These are phyloP conservation scores for Crotophaga sulcirostris DNA, from an alignment of 2,113 vertebrate species.

Conservation along the genomic window DNA sequence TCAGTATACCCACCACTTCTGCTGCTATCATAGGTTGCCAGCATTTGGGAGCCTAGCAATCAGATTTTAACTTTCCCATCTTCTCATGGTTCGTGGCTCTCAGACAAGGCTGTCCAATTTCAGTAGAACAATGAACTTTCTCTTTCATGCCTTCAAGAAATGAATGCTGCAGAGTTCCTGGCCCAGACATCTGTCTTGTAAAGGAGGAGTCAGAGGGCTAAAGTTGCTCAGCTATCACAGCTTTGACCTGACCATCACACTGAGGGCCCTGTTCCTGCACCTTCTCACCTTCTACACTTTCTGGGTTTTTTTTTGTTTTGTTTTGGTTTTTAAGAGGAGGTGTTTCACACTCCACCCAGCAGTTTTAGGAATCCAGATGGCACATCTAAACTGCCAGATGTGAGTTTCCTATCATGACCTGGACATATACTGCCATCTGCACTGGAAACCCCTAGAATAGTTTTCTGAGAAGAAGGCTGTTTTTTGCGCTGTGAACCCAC, in stretches of 20 bases:
- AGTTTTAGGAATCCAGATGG: not conserved
- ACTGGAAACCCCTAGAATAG: not conserved
- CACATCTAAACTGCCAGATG: not conserved
- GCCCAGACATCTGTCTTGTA: not conserved
- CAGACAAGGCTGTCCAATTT: not conserved
- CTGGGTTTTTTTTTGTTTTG: not conserved
- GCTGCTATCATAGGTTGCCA: not conserved
- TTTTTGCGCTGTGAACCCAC: not conserved
- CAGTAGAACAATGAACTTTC: not conserved
- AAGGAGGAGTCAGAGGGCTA: not conserved
- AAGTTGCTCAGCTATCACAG: not conserved
- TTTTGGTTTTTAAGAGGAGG: not conserved
- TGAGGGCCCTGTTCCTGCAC: not conserved
- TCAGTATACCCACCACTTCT: not conserved
- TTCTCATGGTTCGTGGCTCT: not conserved
- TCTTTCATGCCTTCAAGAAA: not conserved
- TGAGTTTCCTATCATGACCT: not conserved
- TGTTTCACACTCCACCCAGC: not conserved
- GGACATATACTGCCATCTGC: not conserved
- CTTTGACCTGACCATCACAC: not conserved
- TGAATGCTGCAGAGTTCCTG: not conserved
- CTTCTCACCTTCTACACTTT: not conserved
- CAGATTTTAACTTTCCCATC: not conserved
- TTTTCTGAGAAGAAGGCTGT: not conserved
- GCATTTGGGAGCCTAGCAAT: not conserved